Evolutionary conservation across 2,888 invertebrate species (phyloP), one percentile per base, ranked within the genome.

Genomic region (Mythimna pallens): DNA sequence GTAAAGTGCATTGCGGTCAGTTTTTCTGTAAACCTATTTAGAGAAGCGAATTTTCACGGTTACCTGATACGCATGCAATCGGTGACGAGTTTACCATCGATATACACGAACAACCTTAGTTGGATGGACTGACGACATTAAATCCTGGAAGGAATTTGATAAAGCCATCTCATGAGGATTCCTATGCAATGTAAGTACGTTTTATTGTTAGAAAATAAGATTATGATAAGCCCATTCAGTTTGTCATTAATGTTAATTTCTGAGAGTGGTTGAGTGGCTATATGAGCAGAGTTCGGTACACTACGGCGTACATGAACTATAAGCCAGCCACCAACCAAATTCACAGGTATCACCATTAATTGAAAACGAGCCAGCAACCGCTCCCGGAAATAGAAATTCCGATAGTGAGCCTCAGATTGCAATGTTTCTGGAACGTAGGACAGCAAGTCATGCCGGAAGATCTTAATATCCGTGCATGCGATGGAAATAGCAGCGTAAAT

Each of bases 401-500:
- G 54, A 30, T 30, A 47, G 20, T n/a, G 47, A 59, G 43, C 10
- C 14, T 30, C 64, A 30, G 47, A 40, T 58, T 40, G 59, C 59
- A 47, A 54, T 55, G 63, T 25, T 17, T 34, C 52, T 34, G 63
- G 17, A 52, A 34, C 34, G 36, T 30, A 54, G 43, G 14, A 55
- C 58, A 73, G 79, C 76, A 70, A 72, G 52, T 67, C 55, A 54
- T n/a, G 22, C 50, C 80, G 71, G 63, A 70, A 66, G 47, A 43
- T 67, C 65, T 64, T 52, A 30, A 65, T 68, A 75, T 83, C 66
- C 59, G 61, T 80, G 58, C 34, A 30, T 43, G 34, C 57, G 54
- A 57, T 70, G 34, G 57, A 82, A 69, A 52, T 81, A 67, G 40
- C 50, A 43, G 22, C 12, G 30, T 25, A 34, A 52, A 50, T 50